Evolutionary conservation across 2,797 vertebrate genomes (phyloP), one percentile per base, ranked within the genome.

Genomic region (Labeo calbasu): DNA sequence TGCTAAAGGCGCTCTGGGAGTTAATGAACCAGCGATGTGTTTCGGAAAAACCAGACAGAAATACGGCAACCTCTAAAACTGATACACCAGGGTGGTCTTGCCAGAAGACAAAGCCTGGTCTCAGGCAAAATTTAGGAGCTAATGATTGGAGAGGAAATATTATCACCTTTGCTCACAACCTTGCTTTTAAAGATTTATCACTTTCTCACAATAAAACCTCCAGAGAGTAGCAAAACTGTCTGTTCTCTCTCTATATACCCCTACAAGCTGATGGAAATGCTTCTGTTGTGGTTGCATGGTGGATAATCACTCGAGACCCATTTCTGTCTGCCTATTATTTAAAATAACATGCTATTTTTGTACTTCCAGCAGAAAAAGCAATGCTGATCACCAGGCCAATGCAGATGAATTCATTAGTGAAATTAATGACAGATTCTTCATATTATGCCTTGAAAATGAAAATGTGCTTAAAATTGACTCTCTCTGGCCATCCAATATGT

Each of bases 371-470:
- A 1, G 65, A 73, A 77, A 71, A 55, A 43, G 55, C 59, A 36
- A 19, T 55, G 68, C 80, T 63, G 48, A 82, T 86, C 43, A 86
- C 19, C 68, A 61, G 23, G 59, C 46, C 50, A n/a, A 68, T 79
- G 61, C 71, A 72, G 21, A 85, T 61, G 3, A 84, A 79, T 72
- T 46, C 69, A 83, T 82, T 75, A 76, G 82, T 69, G 13, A 69
- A 77, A 85, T 57, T 69, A 63, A 32, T 85, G 68, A 69, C 28
- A 69, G 59, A 46, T 73, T 76, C 68, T 84, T 78, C 46, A 48
- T 48, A 70, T 46, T 46, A 71, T 10, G 4, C n/a, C n/a, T 61
- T 23, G 11, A 59, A 2, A 36, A 36, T 36, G 32, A 36, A 36
- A 4, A 36, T 2, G 4, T 36, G 32, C 32, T 36, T 36, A 36